A percentile compares a stretch with the other conserved stretches of the same genome.
These are phyloP conservation scores for Copidosoma aretas DNA, from an alignment of 2,888 invertebrate genomes.

Conservation along the genomic window DNA sequence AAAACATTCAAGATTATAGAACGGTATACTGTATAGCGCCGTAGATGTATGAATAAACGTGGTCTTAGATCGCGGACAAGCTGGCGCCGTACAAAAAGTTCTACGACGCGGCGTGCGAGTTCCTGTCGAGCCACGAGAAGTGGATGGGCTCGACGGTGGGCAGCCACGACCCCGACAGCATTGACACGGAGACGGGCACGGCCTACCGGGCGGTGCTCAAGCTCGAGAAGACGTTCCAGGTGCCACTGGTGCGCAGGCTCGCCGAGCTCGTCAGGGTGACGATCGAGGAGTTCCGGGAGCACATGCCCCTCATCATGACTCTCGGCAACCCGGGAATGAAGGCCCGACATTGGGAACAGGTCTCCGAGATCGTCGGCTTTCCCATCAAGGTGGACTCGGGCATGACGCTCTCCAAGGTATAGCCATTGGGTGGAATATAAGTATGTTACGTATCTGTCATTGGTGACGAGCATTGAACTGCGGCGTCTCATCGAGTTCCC, in stretches of 20 bases:
- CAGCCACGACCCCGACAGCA: constrained; percentile 84
- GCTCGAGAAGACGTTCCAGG: constrained; percentile 82
- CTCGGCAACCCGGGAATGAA: constrained; percentile 95
- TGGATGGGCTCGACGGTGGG: constrained; percentile 86
- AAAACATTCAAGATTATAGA: no score
- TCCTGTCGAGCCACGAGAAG: constrained; percentile 78
- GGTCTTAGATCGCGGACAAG: constrained; percentile 71
- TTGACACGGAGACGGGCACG: constrained; percentile 79
- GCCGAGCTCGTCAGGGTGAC: constrained; percentile 72
- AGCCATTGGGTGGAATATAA: background rate
- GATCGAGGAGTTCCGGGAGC: constrained; percentile 87
- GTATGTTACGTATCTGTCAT: background rate
- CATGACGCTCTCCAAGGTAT: constrained; percentile 80
- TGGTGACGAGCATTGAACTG: background rate
- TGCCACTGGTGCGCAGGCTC: constrained; percentile 76
- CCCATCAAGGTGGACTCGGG: constrained; percentile 85
- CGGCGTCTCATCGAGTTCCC: no score
- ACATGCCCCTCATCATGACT: constrained; percentile 90
- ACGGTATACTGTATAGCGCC: no score
- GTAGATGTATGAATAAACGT: no score
- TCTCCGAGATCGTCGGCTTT: constrained; percentile 94
- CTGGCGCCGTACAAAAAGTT: constrained; percentile 85
- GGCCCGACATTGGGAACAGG: constrained; percentile 89
- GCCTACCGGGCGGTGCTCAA: constrained; percentile 81
- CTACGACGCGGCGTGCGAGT: constrained; percentile 88